phyloP scores from a whole-genome alignment of 1,140 invertebrate species.

The Penaeus vannamei region DNA sequence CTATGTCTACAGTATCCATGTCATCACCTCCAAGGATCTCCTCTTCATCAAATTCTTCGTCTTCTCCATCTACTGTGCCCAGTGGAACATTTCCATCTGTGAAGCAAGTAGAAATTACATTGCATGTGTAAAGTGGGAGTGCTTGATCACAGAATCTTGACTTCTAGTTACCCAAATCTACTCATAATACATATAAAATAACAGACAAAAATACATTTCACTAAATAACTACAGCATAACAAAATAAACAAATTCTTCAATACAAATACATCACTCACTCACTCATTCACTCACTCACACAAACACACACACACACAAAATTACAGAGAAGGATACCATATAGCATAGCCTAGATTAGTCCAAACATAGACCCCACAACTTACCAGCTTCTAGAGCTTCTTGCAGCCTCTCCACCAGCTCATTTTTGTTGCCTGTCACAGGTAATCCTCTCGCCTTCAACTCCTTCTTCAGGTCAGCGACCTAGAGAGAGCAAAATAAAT shows the following conservation, averaged over 20 bases:
- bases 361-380: not conserved
- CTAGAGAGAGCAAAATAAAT: constrained; percentile 70
- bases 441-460: constrained; percentile 82
- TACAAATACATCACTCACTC: too few relatives aligned
- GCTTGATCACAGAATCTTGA: too few relatives aligned
- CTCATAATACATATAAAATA: too few relatives aligned
- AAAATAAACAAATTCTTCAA: too few relatives aligned
- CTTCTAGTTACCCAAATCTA: too few relatives aligned
- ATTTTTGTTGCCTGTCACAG: constrained; percentile 84
- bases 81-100: constrained; percentile 21
- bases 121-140: too few relatives aligned
- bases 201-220: too few relatives aligned
- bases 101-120: not conserved
- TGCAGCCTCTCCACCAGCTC: constrained; percentile 84
- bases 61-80: constrained; percentile 41
- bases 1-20: constrained; percentile 36
- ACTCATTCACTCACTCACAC: too few relatives aligned
- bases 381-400: constrained; percentile 73
- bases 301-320: too few relatives aligned
- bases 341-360: too few relatives aligned
- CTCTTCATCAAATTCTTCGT: constrained; percentile 63
- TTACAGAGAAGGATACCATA: too few relatives aligned
- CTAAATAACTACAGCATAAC: too few relatives aligned
- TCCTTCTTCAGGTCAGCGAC: constrained; percentile 86
- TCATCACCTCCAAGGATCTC: constrained; percentile 64